Evolutionary conservation across 1,140 invertebrate genomes (phyloP).

Genomic region (Cyphomyrmex costatus): DNA sequence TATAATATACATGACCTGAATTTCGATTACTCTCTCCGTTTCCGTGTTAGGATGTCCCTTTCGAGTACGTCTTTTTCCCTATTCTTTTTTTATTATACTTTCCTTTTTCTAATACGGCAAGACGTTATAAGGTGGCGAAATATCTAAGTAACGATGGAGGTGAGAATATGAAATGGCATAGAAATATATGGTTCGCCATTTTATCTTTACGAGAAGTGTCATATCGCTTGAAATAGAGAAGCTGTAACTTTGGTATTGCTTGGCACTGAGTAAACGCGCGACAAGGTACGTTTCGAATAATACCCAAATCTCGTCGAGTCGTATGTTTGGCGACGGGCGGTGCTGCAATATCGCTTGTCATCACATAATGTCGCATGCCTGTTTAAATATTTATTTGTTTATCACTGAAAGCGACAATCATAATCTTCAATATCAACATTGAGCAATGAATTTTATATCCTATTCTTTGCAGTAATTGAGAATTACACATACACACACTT

Average conservation of each 20-base stretch:
- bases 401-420: neutral
- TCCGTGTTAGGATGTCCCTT: neutral
- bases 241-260: constrained; percentile 44
- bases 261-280: constrained; percentile 47
- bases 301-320: constrained; percentile 27
- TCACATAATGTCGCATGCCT: neutral
- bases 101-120: neutral
- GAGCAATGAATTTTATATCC: neutral
- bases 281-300: constrained; percentile 43
- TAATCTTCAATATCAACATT: neutral
- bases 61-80: neutral
- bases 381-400: constrained; percentile 18
- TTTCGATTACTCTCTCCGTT: constrained; percentile 45
- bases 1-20: constrained; percentile 60
- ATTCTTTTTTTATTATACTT: no score
- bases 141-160: constrained; percentile 14
- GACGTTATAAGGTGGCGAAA: constrained; percentile 25
- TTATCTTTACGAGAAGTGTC: constrained; percentile 51
- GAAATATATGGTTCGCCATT: constrained; percentile 46
- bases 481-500: neutral
- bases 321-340: neutral
- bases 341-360: constrained; percentile 1
- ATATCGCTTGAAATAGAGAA: constrained; percentile 39
- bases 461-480: neutral
- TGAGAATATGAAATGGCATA: constrained; percentile 57